Evolutionary conservation across 2,888 invertebrate genomes (phyloP).

Genomic region (Acronicta aceris): DNA sequence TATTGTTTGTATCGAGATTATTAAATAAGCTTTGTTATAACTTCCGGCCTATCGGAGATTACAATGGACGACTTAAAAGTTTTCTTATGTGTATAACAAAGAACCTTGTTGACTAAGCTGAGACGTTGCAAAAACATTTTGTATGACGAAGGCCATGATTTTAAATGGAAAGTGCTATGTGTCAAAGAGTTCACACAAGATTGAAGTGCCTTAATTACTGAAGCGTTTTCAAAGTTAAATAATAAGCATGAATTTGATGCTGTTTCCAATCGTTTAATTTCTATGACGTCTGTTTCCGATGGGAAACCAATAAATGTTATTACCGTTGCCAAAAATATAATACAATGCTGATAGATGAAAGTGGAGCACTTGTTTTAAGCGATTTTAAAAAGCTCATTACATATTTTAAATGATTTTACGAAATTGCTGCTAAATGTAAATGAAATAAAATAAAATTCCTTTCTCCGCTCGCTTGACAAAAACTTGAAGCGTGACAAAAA

Average conservation of each 20-base stretch:
- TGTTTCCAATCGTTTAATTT: background rate
- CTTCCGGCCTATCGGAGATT: slow-evolving; percentile 53
- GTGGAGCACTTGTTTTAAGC: background rate
- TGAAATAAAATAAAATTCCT: slow-evolving; percentile 32
- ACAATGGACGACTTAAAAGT: slow-evolving; percentile 46
- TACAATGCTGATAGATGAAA: background rate
- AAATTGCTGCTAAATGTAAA: slow-evolving; percentile 31
- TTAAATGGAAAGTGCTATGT: slow-evolving; percentile 44
- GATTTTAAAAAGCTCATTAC: slow-evolving; percentile 14
- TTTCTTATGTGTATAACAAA: slow-evolving; percentile 38
- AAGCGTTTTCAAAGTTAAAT: slow-evolving; percentile 5
- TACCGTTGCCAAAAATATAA: no score
- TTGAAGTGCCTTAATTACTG: slow-evolving; percentile 18
- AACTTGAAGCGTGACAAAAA: slow-evolving; percentile 42
- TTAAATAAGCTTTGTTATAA: slow-evolving; percentile 58
- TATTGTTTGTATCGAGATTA: slow-evolving; percentile 63
- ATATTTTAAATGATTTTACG: slow-evolving; percentile 21
- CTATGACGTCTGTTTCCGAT: background rate
- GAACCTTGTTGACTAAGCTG: slow-evolving; percentile 45
- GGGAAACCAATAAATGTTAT: background rate
- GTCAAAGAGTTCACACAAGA: slow-evolving; percentile 26
- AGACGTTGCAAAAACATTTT: slow-evolving; percentile 39
- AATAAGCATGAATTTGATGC: background rate
- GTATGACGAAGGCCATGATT: slow-evolving; percentile 34
- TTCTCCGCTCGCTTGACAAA: slow-evolving; percentile 39